Conservation (phyloP, 1,140 invertebrate species). For the Scaptomyza montana region DNA sequence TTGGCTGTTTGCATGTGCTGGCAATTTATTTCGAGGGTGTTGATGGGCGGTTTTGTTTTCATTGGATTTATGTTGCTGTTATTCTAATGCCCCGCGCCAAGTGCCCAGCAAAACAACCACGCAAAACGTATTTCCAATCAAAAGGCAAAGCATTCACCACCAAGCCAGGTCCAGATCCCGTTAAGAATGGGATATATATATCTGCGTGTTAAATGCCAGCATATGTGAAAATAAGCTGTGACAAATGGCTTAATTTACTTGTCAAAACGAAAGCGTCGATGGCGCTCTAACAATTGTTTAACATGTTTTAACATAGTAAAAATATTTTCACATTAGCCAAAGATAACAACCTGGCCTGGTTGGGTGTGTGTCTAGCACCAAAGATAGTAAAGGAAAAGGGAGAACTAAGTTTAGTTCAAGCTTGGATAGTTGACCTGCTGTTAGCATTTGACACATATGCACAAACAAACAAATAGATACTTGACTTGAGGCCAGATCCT, state of each 20-base stretch:
- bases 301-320: slow-evolving; percentile 72
- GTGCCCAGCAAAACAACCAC: slow-evolving; percentile 51
- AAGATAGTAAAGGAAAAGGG: neutral
- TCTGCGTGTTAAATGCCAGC: slow-evolving; percentile 81
- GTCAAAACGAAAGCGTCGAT: slow-evolving; percentile 51
- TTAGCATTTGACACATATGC: slow-evolving; percentile 60
- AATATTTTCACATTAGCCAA: slow-evolving; percentile 77
- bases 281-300: slow-evolving; percentile 48
- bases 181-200: slow-evolving; percentile 52
- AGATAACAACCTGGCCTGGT: slow-evolving; percentile 58
- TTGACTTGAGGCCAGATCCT: slow-evolving; percentile 53
- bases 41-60: slow-evolving; percentile 83
- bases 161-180: slow-evolving; percentile 33
- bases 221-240: slow-evolving; percentile 84
- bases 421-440: slow-evolving; percentile 69
- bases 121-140: slow-evolving; percentile 69
- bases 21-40: slow-evolving; percentile 79
- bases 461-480: slow-evolving; percentile 30
- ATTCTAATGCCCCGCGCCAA: slow-evolving; percentile 67
- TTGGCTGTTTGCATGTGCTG: slow-evolving; percentile 32
- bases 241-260: slow-evolving; percentile 84
- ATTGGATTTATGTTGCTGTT: slow-evolving; percentile 82
- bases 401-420: slow-evolving; percentile 26
- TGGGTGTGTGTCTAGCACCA: neutral
- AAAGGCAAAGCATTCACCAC: slow-evolving; percentile 61